A percentile compares a stretch with the other conserved stretches of the same genome.
Conservation (phyloP, 2,797 vertebrate species). For the Simalia tracyae region DNA sequence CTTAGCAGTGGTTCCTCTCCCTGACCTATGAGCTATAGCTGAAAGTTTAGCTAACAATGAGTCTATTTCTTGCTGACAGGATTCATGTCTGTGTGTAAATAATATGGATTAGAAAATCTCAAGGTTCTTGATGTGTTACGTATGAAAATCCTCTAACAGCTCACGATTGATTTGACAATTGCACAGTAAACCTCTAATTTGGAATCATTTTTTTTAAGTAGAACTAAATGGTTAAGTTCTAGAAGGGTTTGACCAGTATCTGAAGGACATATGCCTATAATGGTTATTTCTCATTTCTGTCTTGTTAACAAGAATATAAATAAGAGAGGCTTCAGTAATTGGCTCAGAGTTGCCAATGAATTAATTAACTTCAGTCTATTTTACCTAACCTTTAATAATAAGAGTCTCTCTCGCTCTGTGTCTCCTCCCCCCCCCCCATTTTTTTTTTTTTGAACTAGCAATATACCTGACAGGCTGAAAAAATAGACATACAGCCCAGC, state of each 20-base stretch:
- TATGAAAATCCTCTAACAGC: slow-evolving; percentile 23
- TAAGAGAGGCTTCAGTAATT: slow-evolving; percentile 86
- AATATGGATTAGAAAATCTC: background rate
- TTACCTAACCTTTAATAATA: slow-evolving; percentile 86
- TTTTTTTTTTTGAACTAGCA: slow-evolving; percentile 71
- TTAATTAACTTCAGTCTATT: slow-evolving; percentile 93
- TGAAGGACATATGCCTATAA: slow-evolving; percentile 79
- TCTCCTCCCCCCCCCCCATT: background rate
- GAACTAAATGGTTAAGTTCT: slow-evolving; percentile 66
- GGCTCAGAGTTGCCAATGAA: slow-evolving; percentile 93
- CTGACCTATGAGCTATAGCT: background rate
- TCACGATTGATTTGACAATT: slow-evolving; percentile 51
- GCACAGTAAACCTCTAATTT: slow-evolving; percentile 60
- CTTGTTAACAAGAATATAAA: slow-evolving; percentile 86
- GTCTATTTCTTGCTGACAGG: background rate
- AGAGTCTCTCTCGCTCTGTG: slow-evolving; percentile 65
- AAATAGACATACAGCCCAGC: slow-evolving; percentile 83
- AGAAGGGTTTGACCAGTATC: slow-evolving; percentile 71
- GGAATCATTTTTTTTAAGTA: slow-evolving; percentile 52
- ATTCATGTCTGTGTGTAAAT: background rate
- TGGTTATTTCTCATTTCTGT: slow-evolving; percentile 80
- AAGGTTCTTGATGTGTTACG: background rate
- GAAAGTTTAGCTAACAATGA: background rate
- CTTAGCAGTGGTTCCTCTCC: background rate
- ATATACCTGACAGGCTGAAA: slow-evolving; percentile 83